Evolutionary conservation across 2,797 vertebrate species (phyloP), one percentile per base, ranked within the genome.

Genomic region (Danio aesculapii): DNA sequence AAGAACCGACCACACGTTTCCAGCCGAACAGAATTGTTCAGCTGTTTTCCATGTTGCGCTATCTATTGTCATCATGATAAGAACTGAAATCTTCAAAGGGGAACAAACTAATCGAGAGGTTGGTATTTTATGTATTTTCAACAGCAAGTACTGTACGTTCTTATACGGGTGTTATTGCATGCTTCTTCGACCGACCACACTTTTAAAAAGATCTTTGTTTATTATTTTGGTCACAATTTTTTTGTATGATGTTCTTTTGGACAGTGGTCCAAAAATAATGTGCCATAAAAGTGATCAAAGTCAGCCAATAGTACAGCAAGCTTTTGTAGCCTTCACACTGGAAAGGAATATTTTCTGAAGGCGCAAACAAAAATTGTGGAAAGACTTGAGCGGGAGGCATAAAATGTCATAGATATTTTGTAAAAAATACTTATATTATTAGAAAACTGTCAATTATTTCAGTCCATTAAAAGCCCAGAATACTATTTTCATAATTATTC

Each of bases 91-190:
- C 13, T 52, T 7, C 17, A 59, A 43, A 2, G 13, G 17, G 9
- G 63, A 82, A 76, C 66, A 59, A 78, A 78, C 53, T 52, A 49
- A 62, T 82, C 69, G 83, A 76, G 63, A 66, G 61, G 67, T 81
- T 72, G 59, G 74, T 79, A 84, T 85, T 76, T 84, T 70, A 43
- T 72, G 83, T 68, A 88, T 82, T 90, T 87, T 87, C 75, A 86
- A 17, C 61, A 70, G 81, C 64, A 75, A 88, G 88, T 86, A 87
- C 84, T 92, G 92, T 92, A 92, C 90, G 86, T 90, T 92, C 91
- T 89, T 92, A 86, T 93, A 79, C 88, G 86, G 88, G 88, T 92
- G 80, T 79, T 88, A 86, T 83, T 88, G 92, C 92, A 93, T 93
- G 92, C 91, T 86, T 90, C 88, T 92, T 90, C 86, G 85, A 83